phyloP scores from a whole-genome alignment of 2,888 invertebrate species.

The Erebia palarica region DNA sequence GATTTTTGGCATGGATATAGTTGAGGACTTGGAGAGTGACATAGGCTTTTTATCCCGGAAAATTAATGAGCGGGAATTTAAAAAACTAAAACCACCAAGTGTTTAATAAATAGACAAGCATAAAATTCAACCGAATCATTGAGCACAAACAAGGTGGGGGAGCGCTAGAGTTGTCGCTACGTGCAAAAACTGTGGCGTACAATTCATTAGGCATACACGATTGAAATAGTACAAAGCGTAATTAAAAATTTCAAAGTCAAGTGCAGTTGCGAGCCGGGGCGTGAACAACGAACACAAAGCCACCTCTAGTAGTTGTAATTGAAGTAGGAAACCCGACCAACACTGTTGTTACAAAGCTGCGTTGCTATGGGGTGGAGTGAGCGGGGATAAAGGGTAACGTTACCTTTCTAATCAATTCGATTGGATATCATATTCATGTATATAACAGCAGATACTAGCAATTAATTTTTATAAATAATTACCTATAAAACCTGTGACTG shows the following conservation, averaged over 20 bases:
- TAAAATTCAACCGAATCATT: neutral
- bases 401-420: slow-evolving; percentile 10
- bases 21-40: too few species aligned
- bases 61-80: too few species aligned
- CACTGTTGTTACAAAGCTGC: slow-evolving; percentile 32
- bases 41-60: too few species aligned
- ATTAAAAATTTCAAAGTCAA: slow-evolving; percentile 48
- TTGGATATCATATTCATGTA: neutral
- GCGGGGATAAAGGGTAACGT: slow-evolving; percentile 22
- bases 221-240: slow-evolving; percentile 39
- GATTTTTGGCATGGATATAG: too few species aligned
- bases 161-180: slow-evolving; percentile 2
- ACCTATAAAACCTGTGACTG: too few species aligned
- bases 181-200: slow-evolving; percentile 18
- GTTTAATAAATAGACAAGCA: neutral
- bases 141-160: neutral
- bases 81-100: too few species aligned
- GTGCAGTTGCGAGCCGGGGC: slow-evolving; percentile 46
- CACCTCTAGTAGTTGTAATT: slow-evolving; percentile 62
- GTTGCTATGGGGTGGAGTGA: slow-evolving; percentile 24
- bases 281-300: slow-evolving; percentile 53
- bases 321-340: slow-evolving; percentile 53
- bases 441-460: too few species aligned
- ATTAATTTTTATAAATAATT: too few species aligned
- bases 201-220: slow-evolving; percentile 38